These are phyloP conservation scores for Calosoma granatense DNA, from an alignment of 1,140 invertebrate species.

Conservation along the genomic window DNA sequence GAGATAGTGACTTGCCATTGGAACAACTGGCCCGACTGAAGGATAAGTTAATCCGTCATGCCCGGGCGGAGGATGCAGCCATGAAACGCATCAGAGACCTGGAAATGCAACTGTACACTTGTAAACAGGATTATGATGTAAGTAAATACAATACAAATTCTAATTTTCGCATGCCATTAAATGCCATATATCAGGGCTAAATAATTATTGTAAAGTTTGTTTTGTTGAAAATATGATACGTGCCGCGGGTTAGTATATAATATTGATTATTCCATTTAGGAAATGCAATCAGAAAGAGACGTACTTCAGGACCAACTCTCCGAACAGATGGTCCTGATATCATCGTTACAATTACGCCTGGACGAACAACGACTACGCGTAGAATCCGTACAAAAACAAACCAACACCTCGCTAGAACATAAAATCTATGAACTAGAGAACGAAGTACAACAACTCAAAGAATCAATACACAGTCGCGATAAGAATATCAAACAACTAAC, in stretches of 20 bases:
- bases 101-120: slow-evolving; percentile 54
- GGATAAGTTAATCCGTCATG: slow-evolving; percentile 53
- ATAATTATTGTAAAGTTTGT: too few relatives aligned
- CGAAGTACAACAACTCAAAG: slow-evolving; percentile 43
- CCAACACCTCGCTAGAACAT: slow-evolving; percentile 52
- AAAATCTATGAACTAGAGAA: slow-evolving; percentile 52
- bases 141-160: slow-evolving; percentile 19
- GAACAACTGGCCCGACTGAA: slow-evolving; percentile 43
- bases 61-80: slow-evolving; percentile 59
- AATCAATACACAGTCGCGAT: slow-evolving; percentile 45
- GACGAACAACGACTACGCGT: slow-evolving; percentile 65
- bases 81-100: slow-evolving; percentile 62
- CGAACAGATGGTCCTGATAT: slow-evolving; percentile 68
- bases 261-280: slow-evolving; percentile 39
- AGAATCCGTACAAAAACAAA: slow-evolving; percentile 55
- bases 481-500: slow-evolving; percentile 45
- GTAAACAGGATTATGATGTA: slow-evolving; percentile 55
- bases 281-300: slow-evolving; percentile 67
- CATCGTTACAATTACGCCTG: slow-evolving; percentile 62
- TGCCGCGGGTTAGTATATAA: too few relatives aligned
- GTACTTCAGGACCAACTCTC: slow-evolving; percentile 67
- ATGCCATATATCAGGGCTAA: neutral
- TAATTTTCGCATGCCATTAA: slow-evolving; percentile 3
- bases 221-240: too few relatives aligned
- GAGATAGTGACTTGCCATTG: slow-evolving; percentile 31